phyloP scores from a whole-genome alignment of 2,888 invertebrate species.

The Platycheirus rosarum region DNA sequence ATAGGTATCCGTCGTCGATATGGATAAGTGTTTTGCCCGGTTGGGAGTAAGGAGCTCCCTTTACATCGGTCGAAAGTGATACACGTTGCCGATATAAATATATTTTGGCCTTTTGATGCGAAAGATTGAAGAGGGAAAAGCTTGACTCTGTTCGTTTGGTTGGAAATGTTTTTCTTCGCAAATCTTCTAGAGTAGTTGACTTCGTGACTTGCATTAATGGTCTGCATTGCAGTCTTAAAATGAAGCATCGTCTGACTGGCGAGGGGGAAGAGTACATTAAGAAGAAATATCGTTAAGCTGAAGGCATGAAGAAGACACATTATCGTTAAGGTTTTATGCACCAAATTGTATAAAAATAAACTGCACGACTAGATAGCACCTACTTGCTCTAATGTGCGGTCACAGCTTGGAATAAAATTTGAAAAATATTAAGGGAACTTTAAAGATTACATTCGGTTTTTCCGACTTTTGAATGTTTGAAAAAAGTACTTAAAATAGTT shows the following conservation, averaged over 20 bases:
- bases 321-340: slow-evolving; percentile 34
- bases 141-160: not conserved
- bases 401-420: too few species aligned
- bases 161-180: slow-evolving; percentile 4
- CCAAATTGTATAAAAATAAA: too few species aligned
- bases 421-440: too few species aligned
- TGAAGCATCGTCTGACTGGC: slow-evolving; percentile 16
- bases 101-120: not conserved
- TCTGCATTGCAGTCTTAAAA: slow-evolving; percentile 34
- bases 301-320: slow-evolving; percentile 11
- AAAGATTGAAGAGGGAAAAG: slow-evolving; percentile 30
- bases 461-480: too few species aligned
- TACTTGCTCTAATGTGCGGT: too few species aligned
- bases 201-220: slow-evolving; percentile 55
- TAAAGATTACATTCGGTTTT: too few species aligned
- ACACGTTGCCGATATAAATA: slow-evolving; percentile 23
- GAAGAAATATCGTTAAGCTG: slow-evolving; percentile 19
- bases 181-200: slow-evolving; percentile 38
- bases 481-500: too few species aligned
- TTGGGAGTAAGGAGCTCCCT: slow-evolving; percentile 24
- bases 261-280: slow-evolving; percentile 21
- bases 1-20: not conserved
- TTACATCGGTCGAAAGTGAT: slow-evolving; percentile 38
- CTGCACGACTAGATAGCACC: too few species aligned
- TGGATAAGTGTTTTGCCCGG: slow-evolving; percentile 35